phyloP scores from a whole-genome alignment of 2,888 invertebrate genomes.

The Rosalia funebris region DNA sequence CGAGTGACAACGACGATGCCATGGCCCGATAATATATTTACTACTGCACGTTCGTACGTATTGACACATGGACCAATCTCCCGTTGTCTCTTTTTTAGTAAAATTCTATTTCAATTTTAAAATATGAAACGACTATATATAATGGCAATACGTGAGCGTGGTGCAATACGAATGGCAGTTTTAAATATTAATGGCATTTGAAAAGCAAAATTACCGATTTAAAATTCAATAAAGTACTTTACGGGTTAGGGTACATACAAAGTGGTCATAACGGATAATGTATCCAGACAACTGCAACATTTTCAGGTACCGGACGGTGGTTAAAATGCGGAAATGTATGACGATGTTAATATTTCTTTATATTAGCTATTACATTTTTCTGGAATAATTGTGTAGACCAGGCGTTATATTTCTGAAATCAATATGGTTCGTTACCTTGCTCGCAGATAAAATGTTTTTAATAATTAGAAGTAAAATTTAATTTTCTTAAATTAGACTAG shows the following conservation, averaged over 20 bases:
- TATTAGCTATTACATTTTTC: no score
- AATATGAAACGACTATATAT: conserved; percentile 10
- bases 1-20: conserved; percentile 38
- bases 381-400: no score
- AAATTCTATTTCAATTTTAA: conserved; percentile 26
- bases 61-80: conserved; percentile 32
- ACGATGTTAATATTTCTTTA: no score
- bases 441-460: no score
- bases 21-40: conserved; percentile 43
- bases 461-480: no score
- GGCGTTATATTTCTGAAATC: no score
- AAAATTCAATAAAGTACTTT: conserved; percentile 1
- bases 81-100: conserved; percentile 1
- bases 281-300: no score
- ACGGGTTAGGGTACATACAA: conserved; percentile 13
- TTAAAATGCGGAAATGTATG: no score
- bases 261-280: conserved; percentile 13
- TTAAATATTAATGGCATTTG: conserved; percentile 11
- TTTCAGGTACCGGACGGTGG: no score
- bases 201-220: conserved; percentile 8
- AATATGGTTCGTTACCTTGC: no score
- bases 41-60: conserved; percentile 36
- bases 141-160: neutral
- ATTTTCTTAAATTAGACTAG: no score
- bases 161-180: conserved; percentile 7